Evolutionary conservation across 2,797 vertebrate species (phyloP).

Genomic region (Philypnodon macrostomus): DNA sequence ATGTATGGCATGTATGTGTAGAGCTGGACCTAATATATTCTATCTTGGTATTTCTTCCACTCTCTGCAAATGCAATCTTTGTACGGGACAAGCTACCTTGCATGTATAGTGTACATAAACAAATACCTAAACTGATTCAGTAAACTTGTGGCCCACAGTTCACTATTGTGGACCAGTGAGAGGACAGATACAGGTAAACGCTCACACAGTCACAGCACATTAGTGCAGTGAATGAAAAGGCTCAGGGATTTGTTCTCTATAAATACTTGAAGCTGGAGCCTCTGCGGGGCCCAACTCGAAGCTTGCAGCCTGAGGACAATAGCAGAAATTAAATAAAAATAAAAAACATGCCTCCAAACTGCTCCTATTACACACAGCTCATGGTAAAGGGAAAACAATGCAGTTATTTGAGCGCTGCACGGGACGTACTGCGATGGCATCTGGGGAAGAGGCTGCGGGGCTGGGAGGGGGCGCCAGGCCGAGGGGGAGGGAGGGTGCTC

Average conservation of each 20-base stretch:
- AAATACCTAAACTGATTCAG: background rate
- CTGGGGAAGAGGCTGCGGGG: slow-evolving; percentile 71
- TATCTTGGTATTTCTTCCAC: too few relatives aligned
- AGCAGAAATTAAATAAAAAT: slow-evolving; percentile 52
- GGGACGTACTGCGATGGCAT: slow-evolving; percentile 72
- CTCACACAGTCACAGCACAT: slow-evolving; percentile 61
- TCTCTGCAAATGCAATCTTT: too few relatives aligned
- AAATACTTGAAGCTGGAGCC: slow-evolving; percentile 54
- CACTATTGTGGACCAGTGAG: slow-evolving; percentile 36
- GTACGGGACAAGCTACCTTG: too few relatives aligned
- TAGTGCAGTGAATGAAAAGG: slow-evolving; percentile 60
- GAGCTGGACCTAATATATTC: too few relatives aligned
- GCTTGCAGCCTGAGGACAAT: slow-evolving; percentile 69
- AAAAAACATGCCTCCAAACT: slow-evolving; percentile 61
- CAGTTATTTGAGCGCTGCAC: slow-evolving; percentile 62
- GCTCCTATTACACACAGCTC: slow-evolving; percentile 56
- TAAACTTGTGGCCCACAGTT: slow-evolving; percentile 28
- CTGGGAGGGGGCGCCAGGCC: slow-evolving; percentile 56
- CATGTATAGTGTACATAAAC: background rate
- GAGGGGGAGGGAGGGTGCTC: slow-evolving; percentile 68
- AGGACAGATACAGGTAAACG: slow-evolving; percentile 31
- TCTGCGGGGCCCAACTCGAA: slow-evolving; percentile 58
- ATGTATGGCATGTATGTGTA: too few relatives aligned
- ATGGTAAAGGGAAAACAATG: slow-evolving; percentile 66
- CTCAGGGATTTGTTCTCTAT: slow-evolving; percentile 60